These are phyloP conservation scores for Ophiothrix spiculata DNA, from an alignment of 35 echinoderm and acorn worm genomes.

Conservation along the genomic window DNA sequence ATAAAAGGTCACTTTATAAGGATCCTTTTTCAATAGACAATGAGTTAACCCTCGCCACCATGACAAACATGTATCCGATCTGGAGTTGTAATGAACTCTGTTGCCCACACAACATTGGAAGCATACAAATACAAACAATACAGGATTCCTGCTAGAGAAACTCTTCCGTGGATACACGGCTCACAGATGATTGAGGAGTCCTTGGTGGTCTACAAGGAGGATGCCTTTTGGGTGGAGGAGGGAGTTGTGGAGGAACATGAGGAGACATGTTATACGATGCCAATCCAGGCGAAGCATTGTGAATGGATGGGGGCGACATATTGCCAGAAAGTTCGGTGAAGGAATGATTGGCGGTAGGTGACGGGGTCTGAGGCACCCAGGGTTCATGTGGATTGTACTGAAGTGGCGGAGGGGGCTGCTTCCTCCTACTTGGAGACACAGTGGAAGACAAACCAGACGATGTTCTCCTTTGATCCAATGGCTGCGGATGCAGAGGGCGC, in stretches of 20 bases:
- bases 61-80: no score
- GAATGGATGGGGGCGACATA: not conserved
- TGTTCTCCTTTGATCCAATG: not conserved
- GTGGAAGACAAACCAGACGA: not conserved
- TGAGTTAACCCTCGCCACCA: no score
- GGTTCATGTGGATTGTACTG: not conserved
- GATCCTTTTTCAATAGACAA: no score
- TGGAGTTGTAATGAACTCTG: no score
- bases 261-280: not conserved
- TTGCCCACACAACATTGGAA: no score
- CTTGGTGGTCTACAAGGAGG: not conserved
- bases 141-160: not conserved
- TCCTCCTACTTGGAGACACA: not conserved
- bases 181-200: not conserved
- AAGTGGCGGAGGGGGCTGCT: not conserved
- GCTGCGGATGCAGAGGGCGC: conserved; percentile 15
- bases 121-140: not conserved
- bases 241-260: not conserved
- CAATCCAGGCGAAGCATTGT: not conserved
- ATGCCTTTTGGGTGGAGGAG: not conserved
- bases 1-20: no score
- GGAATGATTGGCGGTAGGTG: not conserved
- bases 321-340: not conserved
- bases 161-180: not conserved
- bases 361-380: not conserved